phyloP scores from a whole-genome alignment of 2,797 vertebrate species.

The Spondyliosoma cantharus region DNA sequence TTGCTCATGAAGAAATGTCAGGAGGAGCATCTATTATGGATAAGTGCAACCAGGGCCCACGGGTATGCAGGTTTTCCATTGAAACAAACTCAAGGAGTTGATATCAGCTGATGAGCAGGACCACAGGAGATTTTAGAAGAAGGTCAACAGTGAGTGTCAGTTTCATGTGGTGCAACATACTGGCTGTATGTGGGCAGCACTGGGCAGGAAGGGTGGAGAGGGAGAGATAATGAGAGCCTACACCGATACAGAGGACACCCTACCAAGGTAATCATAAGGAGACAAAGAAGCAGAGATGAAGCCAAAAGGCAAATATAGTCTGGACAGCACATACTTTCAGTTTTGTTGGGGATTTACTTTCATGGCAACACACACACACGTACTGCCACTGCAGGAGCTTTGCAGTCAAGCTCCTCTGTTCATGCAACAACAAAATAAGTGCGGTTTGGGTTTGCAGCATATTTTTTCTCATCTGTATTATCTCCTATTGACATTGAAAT shows the following conservation, averaged over 20 bases:
- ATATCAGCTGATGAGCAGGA: constrained; percentile 6
- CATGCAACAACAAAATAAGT: constrained; percentile 28
- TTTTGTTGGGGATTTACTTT: constrained; percentile 18
- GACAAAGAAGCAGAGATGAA: constrained; percentile 14
- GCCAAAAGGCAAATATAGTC: constrained; percentile 29
- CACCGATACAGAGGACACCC: constrained; percentile 47
- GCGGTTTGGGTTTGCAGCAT: constrained; percentile 8
- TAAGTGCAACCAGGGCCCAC: neutral
- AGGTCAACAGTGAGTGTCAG: constrained; percentile 13
- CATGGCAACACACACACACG: constrained; percentile 1
- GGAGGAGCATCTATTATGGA: constrained; percentile 44
- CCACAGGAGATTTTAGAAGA: constrained; percentile 15
- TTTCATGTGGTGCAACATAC: constrained; percentile 34
- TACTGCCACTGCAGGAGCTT: constrained; percentile 4
- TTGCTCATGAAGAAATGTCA: constrained; percentile 26
- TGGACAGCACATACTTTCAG: constrained; percentile 12
- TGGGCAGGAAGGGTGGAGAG: constrained; percentile 74
- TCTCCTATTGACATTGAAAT: constrained; percentile 14
- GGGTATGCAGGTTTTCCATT: constrained; percentile 12
- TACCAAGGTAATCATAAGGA: constrained; percentile 50
- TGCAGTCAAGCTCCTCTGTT: constrained; percentile 14
- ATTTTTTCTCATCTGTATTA: neutral
- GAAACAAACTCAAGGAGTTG: constrained; percentile 3
- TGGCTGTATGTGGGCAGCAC: constrained; percentile 54
- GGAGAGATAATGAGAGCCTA: constrained; percentile 67